Base-by-base conservation (phyloP, 1,140 invertebrate genomes). In the Aphelenchoides avenae region DNA sequence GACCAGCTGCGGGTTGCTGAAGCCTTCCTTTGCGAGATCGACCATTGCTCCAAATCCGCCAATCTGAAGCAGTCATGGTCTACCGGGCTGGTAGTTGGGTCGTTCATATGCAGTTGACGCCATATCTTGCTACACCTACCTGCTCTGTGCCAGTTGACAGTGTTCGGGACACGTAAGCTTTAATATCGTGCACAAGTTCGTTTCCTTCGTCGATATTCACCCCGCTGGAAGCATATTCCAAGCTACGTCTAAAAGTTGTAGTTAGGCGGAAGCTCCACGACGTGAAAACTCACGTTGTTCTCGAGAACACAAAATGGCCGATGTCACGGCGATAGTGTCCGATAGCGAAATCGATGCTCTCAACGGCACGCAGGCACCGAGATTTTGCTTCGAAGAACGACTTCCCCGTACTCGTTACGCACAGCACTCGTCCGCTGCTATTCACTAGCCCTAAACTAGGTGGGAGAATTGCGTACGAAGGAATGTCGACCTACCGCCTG, bases 21-120 rank as follows among this genome's bases (percentile, higher is more conserved):
- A 85, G 1, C 84, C 84, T 41, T 84, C 78, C 66, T 79, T 79
- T 76, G 83, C 84, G 40, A 82, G 69, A 68, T 94, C 89, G 81
- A 95, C 94, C 0, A 95, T 80, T 0, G 89, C 92, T 39, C 91
- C 93, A 80, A 94, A 98, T 22, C 87, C 87, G 29, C 93, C 93
- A 55, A 98, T 83, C 0, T 83, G 79, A 36, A 46, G 37, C n/a
- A n/a, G n/a, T n/a, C n/a, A n/a, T n/a, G n/a, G n/a, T n/a, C n/a
- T n/a, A n/a, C n/a, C n/a, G n/a, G n/a, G n/a, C n/a, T n/a, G n/a
- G n/a, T n/a, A n/a, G n/a, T n/a, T n/a, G n/a, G n/a, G n/a, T n/a
- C n/a, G n/a, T n/a, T n/a, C n/a, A n/a, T n/a, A n/a, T n/a, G n/a
- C n/a, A n/a, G n/a, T n/a, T n/a, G n/a, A n/a, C n/a, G n/a, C n/a